These are phyloP conservation scores for Asobara japonica DNA, from an alignment of 1,140 invertebrate genomes.

Conservation along the genomic window DNA sequence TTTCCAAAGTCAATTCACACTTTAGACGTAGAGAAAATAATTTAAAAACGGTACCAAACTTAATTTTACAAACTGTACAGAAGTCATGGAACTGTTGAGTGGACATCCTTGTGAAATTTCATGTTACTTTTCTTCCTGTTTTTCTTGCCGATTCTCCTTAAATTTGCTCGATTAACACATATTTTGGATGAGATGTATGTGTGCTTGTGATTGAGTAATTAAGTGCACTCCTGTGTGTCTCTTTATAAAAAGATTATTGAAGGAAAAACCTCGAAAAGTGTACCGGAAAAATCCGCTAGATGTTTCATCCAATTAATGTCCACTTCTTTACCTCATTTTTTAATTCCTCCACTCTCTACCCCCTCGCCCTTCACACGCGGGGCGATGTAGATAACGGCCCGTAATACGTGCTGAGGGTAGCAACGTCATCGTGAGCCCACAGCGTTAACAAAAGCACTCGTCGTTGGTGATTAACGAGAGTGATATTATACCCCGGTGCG, in stretches of 20 bases:
- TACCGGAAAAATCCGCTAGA: not conserved
- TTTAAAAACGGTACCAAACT: too few species aligned
- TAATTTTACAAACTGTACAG: too few species aligned
- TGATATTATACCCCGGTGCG: conserved; percentile 41
- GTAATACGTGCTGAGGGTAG: conserved; percentile 28
- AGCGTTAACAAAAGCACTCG: conserved; percentile 63
- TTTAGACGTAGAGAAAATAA: too few species aligned
- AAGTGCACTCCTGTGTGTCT: too few species aligned
- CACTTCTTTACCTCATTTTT: not conserved
- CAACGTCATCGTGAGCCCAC: conserved; percentile 28
- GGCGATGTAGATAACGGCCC: conserved; percentile 6
- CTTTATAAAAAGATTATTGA: not conserved
- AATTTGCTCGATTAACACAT: too few species aligned
- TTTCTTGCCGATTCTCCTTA: too few species aligned
- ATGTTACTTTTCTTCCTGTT: too few species aligned
- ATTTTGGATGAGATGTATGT: too few species aligned
- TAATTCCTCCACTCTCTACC: not conserved
- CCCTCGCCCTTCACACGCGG: not conserved
- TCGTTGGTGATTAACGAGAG: conserved; percentile 63
- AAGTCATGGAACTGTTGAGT: too few species aligned
- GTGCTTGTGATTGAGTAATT: too few species aligned
- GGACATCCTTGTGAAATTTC: too few species aligned
- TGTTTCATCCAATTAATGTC: not conserved
- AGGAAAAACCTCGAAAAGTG: not conserved
- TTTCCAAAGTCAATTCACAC: too few species aligned